A percentile compares a stretch with the other conserved stretches of the same genome.
phyloP scores from a whole-genome alignment of 2,888 invertebrate genomes.

The Idaea straminata region DNA sequence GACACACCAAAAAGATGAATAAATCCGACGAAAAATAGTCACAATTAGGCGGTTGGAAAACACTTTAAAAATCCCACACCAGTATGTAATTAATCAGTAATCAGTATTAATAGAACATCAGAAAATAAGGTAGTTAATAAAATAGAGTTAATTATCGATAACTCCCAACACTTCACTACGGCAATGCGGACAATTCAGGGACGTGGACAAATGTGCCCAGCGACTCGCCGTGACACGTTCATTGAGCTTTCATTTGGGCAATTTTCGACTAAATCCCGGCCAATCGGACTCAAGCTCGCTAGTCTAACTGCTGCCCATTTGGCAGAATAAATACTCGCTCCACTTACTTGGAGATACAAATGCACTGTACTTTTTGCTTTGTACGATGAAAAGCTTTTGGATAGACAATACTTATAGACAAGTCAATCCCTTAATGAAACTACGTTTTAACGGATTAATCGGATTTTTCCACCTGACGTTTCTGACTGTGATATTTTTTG shows the following conservation, averaged over 20 bases:
- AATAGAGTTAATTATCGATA: constrained; percentile 30
- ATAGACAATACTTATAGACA: constrained; percentile 1
- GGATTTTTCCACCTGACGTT: neutral
- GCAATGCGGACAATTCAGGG: constrained; percentile 76
- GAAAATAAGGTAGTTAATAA: no score
- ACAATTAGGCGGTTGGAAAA: no score
- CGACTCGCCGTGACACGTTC: constrained; percentile 75
- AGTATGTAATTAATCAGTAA: no score
- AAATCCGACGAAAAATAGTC: no score
- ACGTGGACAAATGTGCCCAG: constrained; percentile 75
- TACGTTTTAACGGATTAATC: neutral
- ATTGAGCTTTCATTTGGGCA: constrained; percentile 79
- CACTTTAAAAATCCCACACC: no score
- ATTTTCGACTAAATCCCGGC: constrained; percentile 75
- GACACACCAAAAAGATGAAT: no score
- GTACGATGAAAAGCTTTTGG: constrained; percentile 4
- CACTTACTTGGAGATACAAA: constrained; percentile 34
- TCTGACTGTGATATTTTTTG: neutral
- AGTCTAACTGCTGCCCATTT: constrained; percentile 56
- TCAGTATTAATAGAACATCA: no score
- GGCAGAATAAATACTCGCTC: constrained; percentile 52
- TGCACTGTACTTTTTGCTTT: constrained; percentile 15
- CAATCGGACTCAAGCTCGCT: constrained; percentile 57
- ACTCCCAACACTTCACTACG: constrained; percentile 55
- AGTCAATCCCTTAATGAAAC: no score